These are phyloP conservation scores for Atethmia centrago DNA, from an alignment of 2,888 invertebrate genomes.

Conservation along the genomic window DNA sequence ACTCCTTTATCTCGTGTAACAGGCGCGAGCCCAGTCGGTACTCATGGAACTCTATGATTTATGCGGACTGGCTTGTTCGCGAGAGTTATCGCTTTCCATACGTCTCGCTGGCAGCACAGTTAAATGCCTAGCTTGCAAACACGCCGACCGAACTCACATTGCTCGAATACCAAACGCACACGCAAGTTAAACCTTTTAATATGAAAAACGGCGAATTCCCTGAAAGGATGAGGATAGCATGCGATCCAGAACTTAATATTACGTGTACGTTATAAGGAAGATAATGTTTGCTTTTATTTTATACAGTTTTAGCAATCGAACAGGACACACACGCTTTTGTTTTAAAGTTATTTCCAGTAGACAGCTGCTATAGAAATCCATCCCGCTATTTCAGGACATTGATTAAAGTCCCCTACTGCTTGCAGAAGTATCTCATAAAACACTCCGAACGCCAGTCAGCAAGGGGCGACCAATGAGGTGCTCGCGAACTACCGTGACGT, in stretches of 20 bases:
- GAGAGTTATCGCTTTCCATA: slow-evolving; percentile 60
- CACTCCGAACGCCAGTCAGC: slow-evolving; percentile 18
- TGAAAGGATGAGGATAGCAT: background rate
- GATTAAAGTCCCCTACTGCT: slow-evolving; percentile 35
- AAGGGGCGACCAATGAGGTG: slow-evolving; percentile 4
- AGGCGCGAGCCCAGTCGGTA: slow-evolving; percentile 31
- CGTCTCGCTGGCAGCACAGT: slow-evolving; percentile 47
- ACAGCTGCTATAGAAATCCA: slow-evolving; percentile 25
- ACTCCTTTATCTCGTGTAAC: slow-evolving; percentile 43
- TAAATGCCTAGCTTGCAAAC: slow-evolving; percentile 34
- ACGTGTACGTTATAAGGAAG: background rate
- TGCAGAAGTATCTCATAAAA: slow-evolving; percentile 41
- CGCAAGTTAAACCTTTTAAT: background rate
- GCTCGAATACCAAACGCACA: background rate
- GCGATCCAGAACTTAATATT: too few relatives aligned
- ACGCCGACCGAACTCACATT: slow-evolving; percentile 12
- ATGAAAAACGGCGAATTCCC: background rate
- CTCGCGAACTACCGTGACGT: slow-evolving; percentile 21
- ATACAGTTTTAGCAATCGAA: background rate
- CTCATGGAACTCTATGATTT: slow-evolving; percentile 57
- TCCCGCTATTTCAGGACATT: slow-evolving; percentile 29
- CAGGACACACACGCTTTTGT: background rate
- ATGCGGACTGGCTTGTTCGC: slow-evolving; percentile 50
- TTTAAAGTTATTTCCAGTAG: slow-evolving; percentile 12
- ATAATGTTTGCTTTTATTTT: background rate